Evolutionary conservation across 2,797 vertebrate species (phyloP).

Genomic region (Epinephelus awoara): DNA sequence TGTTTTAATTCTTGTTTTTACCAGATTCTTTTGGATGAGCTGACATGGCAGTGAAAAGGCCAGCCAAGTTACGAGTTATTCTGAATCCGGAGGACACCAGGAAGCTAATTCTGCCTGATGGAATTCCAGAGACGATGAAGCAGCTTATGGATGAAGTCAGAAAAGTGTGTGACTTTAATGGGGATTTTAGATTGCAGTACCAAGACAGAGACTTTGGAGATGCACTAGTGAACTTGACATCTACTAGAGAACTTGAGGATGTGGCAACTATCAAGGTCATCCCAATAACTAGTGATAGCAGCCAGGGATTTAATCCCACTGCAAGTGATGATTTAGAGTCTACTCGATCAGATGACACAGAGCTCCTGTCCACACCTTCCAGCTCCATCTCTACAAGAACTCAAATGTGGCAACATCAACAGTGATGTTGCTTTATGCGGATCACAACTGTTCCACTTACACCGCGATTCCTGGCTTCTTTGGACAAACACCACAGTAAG

Average conservation of each 20-base stretch:
- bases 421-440: too few species aligned
- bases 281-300: neutral
- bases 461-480: too few species aligned
- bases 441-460: too few species aligned
- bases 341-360: neutral
- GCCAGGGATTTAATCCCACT: too few species aligned
- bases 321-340: neutral
- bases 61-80: neutral
- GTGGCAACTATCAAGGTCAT: constrained; percentile 31
- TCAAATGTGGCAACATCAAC: neutral
- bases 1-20: neutral
- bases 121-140: constrained; percentile 19
- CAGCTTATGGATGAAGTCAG: constrained; percentile 41
- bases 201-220: constrained; percentile 61
- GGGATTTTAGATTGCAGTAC: constrained; percentile 46
- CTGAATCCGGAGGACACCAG: constrained; percentile 31
- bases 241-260: neutral
- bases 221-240: constrained; percentile 40
- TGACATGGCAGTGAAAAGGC: constrained; percentile 21
- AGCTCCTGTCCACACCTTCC: neutral
- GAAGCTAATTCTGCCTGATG: constrained; percentile 27
- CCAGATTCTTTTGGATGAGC: constrained; percentile 1
- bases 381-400: neutral
- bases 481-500: too few species aligned
- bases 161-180: constrained; percentile 31